Evolutionary conservation across 2,113 vertebrate genomes (phyloP).

Genomic region (Pimephales promelas): DNA sequence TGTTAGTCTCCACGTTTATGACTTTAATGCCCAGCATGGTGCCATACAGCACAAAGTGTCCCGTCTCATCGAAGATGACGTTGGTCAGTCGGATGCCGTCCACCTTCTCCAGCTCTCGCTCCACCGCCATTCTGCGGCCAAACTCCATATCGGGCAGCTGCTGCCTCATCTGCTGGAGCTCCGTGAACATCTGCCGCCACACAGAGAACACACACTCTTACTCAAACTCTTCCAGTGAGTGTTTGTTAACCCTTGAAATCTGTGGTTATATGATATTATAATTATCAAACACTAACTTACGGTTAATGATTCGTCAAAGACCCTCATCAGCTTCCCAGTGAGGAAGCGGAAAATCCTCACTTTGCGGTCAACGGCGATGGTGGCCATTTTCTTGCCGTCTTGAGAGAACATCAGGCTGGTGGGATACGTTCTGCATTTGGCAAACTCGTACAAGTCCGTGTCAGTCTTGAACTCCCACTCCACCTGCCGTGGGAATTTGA

Average conservation of each 20-base stretch:
- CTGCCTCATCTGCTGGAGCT: slow-evolving; percentile 97
- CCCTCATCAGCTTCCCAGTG: slow-evolving; percentile 93
- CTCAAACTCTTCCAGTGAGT: not conserved
- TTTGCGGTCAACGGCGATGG: slow-evolving; percentile 93
- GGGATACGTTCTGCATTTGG: slow-evolving; percentile 92
- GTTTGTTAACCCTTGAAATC: not conserved
- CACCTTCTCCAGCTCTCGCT: slow-evolving; percentile 94
- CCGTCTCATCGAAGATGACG: slow-evolving; percentile 97
- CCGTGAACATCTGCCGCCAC: slow-evolving; percentile 91
- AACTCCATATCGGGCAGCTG: slow-evolving; percentile 99
- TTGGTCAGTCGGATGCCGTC: slow-evolving; percentile 92
- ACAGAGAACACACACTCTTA: slow-evolving; percentile 34
- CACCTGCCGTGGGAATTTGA: slow-evolving; percentile 90
- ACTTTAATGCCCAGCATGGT: slow-evolving; percentile 99
- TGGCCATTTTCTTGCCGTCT: slow-evolving; percentile 96
- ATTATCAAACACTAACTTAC: slow-evolving; percentile 74
- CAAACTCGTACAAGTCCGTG: slow-evolving; percentile 97
- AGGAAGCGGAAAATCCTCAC: slow-evolving; percentile 96
- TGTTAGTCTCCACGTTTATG: slow-evolving; percentile 98
- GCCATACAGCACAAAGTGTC: slow-evolving; percentile 96
- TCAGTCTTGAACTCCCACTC: slow-evolving; percentile 96
- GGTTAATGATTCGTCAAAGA: slow-evolving; percentile 95
- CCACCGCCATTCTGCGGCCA: slow-evolving; percentile 94
- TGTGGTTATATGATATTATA: not conserved
- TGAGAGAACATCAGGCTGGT: slow-evolving; percentile 90